Evolutionary conservation across 2,888 invertebrate genomes (phyloP).

Genomic region (Eupithecia subumbrata): DNA sequence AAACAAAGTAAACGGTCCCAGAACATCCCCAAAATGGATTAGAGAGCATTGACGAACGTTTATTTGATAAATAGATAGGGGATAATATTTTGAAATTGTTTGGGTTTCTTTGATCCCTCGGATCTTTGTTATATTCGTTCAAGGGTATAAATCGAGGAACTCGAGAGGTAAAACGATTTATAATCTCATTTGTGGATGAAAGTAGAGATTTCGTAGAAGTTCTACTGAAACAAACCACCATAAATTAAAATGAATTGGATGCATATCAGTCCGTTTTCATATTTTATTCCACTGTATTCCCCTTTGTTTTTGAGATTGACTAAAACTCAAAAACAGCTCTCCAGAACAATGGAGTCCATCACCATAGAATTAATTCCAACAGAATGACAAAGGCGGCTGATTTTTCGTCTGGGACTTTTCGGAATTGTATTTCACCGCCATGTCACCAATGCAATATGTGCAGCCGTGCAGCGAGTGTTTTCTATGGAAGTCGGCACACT

Average conservation of each 20-base stretch:
- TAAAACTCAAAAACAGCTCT: not conserved
- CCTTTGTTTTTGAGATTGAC: not conserved
- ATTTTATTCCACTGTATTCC: not conserved
- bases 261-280: not conserved
- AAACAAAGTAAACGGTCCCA: constrained; percentile 68
- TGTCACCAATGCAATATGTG: constrained; percentile 32
- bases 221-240: not conserved
- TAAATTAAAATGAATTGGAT: not conserved
- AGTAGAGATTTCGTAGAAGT: constrained; percentile 10
- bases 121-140: constrained; percentile 28
- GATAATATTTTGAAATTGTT: constrained; percentile 54
- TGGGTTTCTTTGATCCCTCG: constrained; percentile 39
- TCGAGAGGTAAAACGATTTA: constrained; percentile 29
- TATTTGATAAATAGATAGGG: constrained; percentile 57
- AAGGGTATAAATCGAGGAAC: constrained; percentile 20
- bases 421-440: constrained; percentile 25
- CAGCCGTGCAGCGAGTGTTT: constrained; percentile 35
- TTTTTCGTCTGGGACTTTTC: constrained; percentile 20
- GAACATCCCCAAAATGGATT: constrained; percentile 62
- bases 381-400: not conserved
- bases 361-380: not conserved
- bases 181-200: constrained; percentile 24
- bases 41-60: constrained; percentile 61
- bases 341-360: constrained; percentile 8
- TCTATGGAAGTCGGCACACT: constrained; percentile 36